These are phyloP conservation scores for Neoseiulus cucumeris DNA, from an alignment of 1,140 invertebrate genomes.

Conservation along the genomic window DNA sequence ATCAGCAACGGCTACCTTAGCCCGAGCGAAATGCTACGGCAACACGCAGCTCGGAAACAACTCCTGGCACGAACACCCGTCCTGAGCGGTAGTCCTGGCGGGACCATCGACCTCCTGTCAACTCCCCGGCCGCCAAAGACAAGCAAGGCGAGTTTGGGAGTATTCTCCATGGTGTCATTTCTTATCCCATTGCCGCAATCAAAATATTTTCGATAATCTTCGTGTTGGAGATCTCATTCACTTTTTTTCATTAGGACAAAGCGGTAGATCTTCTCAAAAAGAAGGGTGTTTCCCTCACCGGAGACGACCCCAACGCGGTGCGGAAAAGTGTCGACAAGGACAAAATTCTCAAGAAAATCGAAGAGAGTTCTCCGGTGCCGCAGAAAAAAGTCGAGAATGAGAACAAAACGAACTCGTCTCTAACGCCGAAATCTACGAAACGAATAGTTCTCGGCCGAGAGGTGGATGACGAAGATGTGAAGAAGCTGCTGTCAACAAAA, in stretches of 20 bases:
- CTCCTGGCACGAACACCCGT: not conserved
- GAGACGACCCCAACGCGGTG: not conserved
- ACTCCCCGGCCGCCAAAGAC: no score
- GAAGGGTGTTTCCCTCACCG: not conserved
- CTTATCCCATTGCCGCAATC: no score
- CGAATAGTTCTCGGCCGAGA: not conserved
- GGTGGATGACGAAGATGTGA: conserved; percentile 1
- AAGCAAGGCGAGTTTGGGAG: no score
- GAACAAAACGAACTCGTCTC: not conserved
- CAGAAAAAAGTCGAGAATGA: not conserved
- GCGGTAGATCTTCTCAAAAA: no score
- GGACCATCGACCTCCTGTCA: not conserved
- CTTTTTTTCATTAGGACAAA: no score
- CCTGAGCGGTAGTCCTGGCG: not conserved
- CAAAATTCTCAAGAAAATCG: not conserved
- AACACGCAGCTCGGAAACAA: not conserved
- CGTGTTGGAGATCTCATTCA: no score
- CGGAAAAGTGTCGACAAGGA: not conserved
- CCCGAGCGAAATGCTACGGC: not conserved
- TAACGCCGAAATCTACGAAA: not conserved
- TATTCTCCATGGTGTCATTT: no score
- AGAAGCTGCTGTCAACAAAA: not conserved
- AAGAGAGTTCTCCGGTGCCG: not conserved
- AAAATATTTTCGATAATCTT: no score
- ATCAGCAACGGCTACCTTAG: not conserved